Base-by-base conservation (phyloP, 2,888 invertebrate genomes). In the Sminthurides aquaticus region DNA sequence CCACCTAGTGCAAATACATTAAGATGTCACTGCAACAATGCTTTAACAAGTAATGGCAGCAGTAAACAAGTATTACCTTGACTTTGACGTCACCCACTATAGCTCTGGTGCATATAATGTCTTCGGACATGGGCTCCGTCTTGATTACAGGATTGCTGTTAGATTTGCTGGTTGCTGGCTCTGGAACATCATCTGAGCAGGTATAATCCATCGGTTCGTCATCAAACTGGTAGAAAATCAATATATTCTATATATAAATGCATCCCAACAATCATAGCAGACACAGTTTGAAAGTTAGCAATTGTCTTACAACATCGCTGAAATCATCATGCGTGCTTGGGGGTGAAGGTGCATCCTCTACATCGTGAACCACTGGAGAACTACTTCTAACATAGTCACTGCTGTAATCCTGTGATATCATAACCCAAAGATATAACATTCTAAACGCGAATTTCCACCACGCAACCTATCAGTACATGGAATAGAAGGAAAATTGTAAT, bases 141-240 rank as follows among this genome's bases (percentile, higher is more conserved):
- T 43, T 43, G 43, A 43, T 43, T 18, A 11, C 43, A 11, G 18
- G 11, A 8, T 8, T 18, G n/a, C n/a, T n/a, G 8, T 8, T 8
- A 43, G 18, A 8, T 43, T 43, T 43, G 43, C 11, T 18, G 18
- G 43, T 43, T 11, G 43, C 43, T 43, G 43, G 43, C 11, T 8
- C 18, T 11, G 43, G 11, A 52, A 52, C 52, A 5, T 18, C 52
- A 20, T 3, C 56, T 3, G 3, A 28, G n/a, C n/a, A n/a, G n/a
- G n/a, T n/a, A 3, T 8, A 1, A n/a, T 64, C 64, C 18, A 67
- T 64, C 5, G 67, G 66, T 55, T 69, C 69, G n/a, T 56, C 26
- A 54, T 66, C 5, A 8, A 15, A 52, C 52, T 15, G 5, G 52
- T 52, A 20, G 5, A 52, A 8, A 8, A 15, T 8, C 52, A n/a